Base-by-base conservation (phyloP, 92 coral and sea anemone species). In the Paragorgia papillata region DNA sequence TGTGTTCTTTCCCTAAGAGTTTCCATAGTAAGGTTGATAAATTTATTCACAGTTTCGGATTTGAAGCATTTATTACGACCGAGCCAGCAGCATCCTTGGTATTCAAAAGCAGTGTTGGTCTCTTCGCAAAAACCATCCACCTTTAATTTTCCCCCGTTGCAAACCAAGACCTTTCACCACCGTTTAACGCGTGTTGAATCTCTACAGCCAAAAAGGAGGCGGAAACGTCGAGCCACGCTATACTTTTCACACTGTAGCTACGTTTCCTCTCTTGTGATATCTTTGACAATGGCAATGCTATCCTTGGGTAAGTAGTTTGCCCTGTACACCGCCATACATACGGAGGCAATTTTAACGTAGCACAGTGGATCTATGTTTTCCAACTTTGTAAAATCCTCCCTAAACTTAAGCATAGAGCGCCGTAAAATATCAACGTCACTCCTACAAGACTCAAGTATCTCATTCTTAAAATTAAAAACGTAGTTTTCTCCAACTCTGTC, bases 301-400 rank as follows among this genome's bases (percentile, higher is more conserved):
- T 80, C 51, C 9, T 69, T 44, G 39, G 73, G 70, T 79, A 80
- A 68, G 18, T 57, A 56, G 27, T 80, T 69, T 27, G 57, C 27
- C 22, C 79, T 55, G 62, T 69, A 80, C 54, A 33, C 31, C 7
- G 85, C 0, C 85, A 80, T 80, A 49, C 75, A 78, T 15, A 78
- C 75, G 15, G 62, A 46, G 1, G 75, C 75, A 0, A 78, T 62
- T n/a, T 73, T 78, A 2, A 78, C 63, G 33, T 78, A 78, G 10
- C 9, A 51, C 49, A 78, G 50, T 0, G 75, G 75, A 18, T 24
- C 32, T 10, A 41, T 29, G 15, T 68, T 17, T 24, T 39, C 75
- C 0, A 68, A 0, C 33, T 25, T 9, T 3, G 21, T 0, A 34
- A 56, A 74, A 1, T 56, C 65, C 22, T 30, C 26, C 3, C 32